Percentiles rank a stretch among this genome's conserved stretches.
These are phyloP conservation scores for Parambassis ranga DNA, from an alignment of 2,797 vertebrate genomes.

Conservation along the genomic window DNA sequence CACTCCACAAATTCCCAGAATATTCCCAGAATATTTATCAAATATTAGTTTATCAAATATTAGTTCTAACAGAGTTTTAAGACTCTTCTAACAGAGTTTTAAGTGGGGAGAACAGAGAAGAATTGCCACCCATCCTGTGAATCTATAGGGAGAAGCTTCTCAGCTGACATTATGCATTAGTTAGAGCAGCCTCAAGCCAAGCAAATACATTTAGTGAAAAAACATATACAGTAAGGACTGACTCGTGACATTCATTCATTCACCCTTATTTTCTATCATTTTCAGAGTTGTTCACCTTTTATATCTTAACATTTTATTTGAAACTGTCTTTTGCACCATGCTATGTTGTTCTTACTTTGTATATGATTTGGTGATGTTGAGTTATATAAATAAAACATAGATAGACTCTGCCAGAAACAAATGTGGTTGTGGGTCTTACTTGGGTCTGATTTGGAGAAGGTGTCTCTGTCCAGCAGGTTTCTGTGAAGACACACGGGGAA, in stretches of 20 bases:
- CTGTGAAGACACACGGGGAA: slow-evolving; percentile 77
- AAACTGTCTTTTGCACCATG: too few relatives aligned
- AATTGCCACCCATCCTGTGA: not conserved
- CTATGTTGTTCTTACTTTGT: too few relatives aligned
- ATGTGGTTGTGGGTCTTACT: slow-evolving; percentile 83
- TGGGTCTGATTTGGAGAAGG: slow-evolving; percentile 99
- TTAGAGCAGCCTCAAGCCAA: slow-evolving; percentile 44
- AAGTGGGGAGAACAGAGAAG: not conserved
- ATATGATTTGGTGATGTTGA: too few relatives aligned
- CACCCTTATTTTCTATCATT: not conserved
- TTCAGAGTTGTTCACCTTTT: not conserved
- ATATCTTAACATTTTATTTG: too few relatives aligned
- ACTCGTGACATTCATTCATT: slow-evolving; percentile 12
- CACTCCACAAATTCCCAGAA: too few relatives aligned
- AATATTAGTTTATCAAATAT: too few relatives aligned
- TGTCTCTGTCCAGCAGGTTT: slow-evolving; percentile 97
- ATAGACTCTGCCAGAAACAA: too few relatives aligned
- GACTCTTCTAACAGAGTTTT: too few relatives aligned
- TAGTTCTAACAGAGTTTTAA: too few relatives aligned
- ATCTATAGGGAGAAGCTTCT: slow-evolving; percentile 37
- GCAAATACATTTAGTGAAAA: slow-evolving; percentile 39
- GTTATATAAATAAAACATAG: not conserved
- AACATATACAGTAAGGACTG: slow-evolving; percentile 20
- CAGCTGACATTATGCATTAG: slow-evolving; percentile 41
- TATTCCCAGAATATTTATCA: too few relatives aligned